Base-by-base conservation (phyloP, 1,140 invertebrate species). In the Drosophila saltans region DNA sequence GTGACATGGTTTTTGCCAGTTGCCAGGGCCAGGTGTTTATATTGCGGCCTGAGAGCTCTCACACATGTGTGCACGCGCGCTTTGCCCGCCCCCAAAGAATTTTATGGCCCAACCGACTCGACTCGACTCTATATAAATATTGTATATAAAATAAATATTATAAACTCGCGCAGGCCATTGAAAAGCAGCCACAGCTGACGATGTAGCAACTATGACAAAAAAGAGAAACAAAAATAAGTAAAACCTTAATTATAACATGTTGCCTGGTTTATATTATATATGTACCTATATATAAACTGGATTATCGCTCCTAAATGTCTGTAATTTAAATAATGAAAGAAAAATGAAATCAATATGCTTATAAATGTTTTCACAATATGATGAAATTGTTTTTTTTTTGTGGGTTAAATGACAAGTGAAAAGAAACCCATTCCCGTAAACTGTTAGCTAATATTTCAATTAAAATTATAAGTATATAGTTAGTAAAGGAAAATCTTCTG, bases 111-210 rank as follows among this genome's bases (percentile, higher is more conserved):
- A 16, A 16, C 58, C 58, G 48, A 76, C 43, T 16, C 63, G 72
- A 65, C 73, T 58, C 57, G 55, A 76, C 55, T 60, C 74, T 58
- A 76, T 66, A 76, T 77, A 77, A 77, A 76, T 76, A 70, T 70
- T 76, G 52, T 76, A 76, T 77, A 61, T 64, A 74, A 77, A 77
- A 77, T 77, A 77, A 77, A 77, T 77, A 77, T 76, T 56, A 77
- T 76, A 33, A 57, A 52, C 39, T 24, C 39, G 39, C 30, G 43
- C 59, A 8, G 58, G 66, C 48, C 57, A 56, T 60, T 76, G 55
- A 58, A 48, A 60, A 39, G 33, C 33, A 59, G 36, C 33, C 57
- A 59, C 56, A 36, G 56, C 56, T 58, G 56, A 33, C 33, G 56
- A 16, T 58, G 33, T 33, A 16, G 30, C n/a, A 21, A 39, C 56